Conservation (phyloP, 2,888 invertebrate species). For the Chorisops tibialis region DNA sequence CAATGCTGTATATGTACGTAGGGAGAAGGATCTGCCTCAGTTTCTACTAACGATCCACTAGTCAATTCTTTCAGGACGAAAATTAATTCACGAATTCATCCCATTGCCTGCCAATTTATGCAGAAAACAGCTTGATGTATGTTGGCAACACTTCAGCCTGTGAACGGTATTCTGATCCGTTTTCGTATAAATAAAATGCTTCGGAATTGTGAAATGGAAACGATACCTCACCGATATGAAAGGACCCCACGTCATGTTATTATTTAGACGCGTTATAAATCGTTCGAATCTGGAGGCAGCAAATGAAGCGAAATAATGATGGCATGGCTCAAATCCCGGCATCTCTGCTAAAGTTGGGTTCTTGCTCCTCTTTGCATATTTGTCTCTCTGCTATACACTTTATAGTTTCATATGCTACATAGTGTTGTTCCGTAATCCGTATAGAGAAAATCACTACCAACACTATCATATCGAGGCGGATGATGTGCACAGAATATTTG, state of each 20-base stretch:
- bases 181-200: too few relatives aligned
- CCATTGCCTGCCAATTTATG: too few relatives aligned
- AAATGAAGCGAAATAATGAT: conserved; percentile 17
- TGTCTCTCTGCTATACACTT: neutral
- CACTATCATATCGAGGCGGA: neutral
- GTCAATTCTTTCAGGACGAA: too few relatives aligned
- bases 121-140: too few relatives aligned
- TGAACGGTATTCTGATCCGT: too few relatives aligned
- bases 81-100: too few relatives aligned
- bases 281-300: neutral
- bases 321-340: conserved; percentile 3
- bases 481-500: conserved; percentile 9
- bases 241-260: conserved; percentile 16
- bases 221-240: too few relatives aligned
- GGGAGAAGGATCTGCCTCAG: too few relatives aligned
- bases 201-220: too few relatives aligned
- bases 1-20: too few relatives aligned
- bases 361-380: neutral
- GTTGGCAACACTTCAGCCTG: too few relatives aligned
- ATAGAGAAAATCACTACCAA: neutral
- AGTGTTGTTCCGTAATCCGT: neutral
- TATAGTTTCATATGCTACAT: neutral
- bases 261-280: conserved; percentile 19
- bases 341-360: neutral
- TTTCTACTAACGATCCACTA: too few relatives aligned